phyloP scores from a whole-genome alignment of 2,113 vertebrate genomes.

The Dicentrarchus labrax region DNA sequence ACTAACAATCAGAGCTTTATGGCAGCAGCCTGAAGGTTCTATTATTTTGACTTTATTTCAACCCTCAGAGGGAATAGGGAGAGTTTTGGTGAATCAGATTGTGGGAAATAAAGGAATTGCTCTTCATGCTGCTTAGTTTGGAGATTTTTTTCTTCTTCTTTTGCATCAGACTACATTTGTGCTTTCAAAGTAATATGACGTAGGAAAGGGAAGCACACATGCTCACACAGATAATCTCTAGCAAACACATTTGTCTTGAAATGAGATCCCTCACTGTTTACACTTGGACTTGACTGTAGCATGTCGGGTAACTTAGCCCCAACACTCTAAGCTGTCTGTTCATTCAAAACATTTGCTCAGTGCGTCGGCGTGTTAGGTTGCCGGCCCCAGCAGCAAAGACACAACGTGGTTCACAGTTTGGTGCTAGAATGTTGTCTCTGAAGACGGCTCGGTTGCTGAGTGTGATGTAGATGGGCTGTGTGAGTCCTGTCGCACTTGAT shows the following conservation, averaged over 20 bases:
- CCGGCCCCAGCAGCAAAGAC: background rate
- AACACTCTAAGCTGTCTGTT: constrained; percentile 10
- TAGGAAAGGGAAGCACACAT: background rate
- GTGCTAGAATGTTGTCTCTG: constrained; percentile 54
- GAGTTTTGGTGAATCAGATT: background rate
- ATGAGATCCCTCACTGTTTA: background rate
- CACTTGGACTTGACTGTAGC: constrained; percentile 8
- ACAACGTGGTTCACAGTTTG: constrained; percentile 44
- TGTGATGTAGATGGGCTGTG: background rate
- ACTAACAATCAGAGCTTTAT: background rate
- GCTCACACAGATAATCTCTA: background rate
- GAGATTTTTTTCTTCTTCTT: background rate
- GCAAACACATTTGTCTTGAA: constrained; percentile 4
- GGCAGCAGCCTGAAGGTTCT: background rate
- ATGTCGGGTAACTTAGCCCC: background rate
- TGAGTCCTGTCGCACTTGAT: background rate
- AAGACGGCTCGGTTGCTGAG: background rate
- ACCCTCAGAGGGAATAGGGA: background rate
- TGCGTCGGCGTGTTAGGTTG: constrained; percentile 9
- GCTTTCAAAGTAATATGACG: background rate
- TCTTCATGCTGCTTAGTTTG: background rate
- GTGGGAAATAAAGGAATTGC: background rate
- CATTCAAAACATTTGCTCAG: constrained; percentile 54
- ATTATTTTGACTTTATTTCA: background rate
- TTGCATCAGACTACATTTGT: background rate